A percentile compares a stretch with the other conserved stretches of the same genome.
These are phyloP conservation scores for Aleiodes alternator DNA, from an alignment of 2,888 invertebrate species.

Conservation along the genomic window DNA sequence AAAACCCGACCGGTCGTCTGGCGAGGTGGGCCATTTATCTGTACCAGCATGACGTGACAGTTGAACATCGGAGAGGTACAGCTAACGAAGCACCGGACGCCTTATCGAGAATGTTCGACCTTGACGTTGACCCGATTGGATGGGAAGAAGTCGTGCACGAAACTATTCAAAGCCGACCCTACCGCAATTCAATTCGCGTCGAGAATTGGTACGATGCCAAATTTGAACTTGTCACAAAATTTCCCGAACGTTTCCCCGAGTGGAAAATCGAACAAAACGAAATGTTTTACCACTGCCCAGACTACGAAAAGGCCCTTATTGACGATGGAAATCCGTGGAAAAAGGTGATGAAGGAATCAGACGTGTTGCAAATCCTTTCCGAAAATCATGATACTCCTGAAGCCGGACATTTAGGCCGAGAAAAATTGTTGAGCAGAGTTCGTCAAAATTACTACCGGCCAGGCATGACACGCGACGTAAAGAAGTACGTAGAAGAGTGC, in stretches of 20 bases:
- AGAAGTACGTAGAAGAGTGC: slow-evolving; percentile 3
- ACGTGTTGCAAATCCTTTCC: slow-evolving; percentile 29
- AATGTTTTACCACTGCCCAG: slow-evolving; percentile 34
- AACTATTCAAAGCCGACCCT: background rate
- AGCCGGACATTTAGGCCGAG: slow-evolving; percentile 45
- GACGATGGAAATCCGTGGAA: too few relatives aligned
- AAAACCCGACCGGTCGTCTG: slow-evolving; percentile 47
- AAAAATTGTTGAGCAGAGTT: slow-evolving; percentile 45
- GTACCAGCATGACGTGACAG: slow-evolving; percentile 36
- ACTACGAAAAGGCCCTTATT: slow-evolving; percentile 21
- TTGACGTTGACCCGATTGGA: slow-evolving; percentile 41
- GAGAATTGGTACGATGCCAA: slow-evolving; percentile 25
- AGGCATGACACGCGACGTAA: slow-evolving; percentile 47
- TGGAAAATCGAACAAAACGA: slow-evolving; percentile 45
- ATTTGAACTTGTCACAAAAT: too few relatives aligned
- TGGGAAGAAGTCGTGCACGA: slow-evolving; percentile 37
- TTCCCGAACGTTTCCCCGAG: slow-evolving; percentile 27
- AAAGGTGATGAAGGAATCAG: slow-evolving; percentile 26
- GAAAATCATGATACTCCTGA: slow-evolving; percentile 46
- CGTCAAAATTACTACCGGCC: slow-evolving; percentile 46
- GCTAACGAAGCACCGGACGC: slow-evolving; percentile 44
- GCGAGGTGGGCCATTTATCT: slow-evolving; percentile 46
- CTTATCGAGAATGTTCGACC: slow-evolving; percentile 32
- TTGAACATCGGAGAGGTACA: slow-evolving; percentile 36
- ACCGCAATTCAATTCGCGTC: background rate